These are phyloP conservation scores for Drepanosiphum platanoidis DNA, from an alignment of 2,888 invertebrate species.

Conservation along the genomic window DNA sequence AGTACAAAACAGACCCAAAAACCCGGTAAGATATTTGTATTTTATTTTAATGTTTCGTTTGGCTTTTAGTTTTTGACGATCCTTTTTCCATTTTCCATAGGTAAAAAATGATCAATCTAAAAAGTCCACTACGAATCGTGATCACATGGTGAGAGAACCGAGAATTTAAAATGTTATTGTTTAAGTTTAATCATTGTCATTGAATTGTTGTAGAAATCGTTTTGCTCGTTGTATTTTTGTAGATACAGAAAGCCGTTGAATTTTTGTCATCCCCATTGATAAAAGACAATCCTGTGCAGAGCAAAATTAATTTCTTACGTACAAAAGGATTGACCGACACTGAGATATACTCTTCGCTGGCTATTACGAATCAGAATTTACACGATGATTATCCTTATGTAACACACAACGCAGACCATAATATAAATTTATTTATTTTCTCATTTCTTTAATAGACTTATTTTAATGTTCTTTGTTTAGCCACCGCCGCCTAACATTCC, in stretches of 20 bases:
- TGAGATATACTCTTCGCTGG: slow-evolving; percentile 35
- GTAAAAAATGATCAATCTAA: not conserved
- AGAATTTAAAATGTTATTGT: not conserved
- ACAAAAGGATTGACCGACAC: slow-evolving; percentile 26
- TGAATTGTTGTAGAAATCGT: not conserved
- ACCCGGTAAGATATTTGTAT: not conserved
- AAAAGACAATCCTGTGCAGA: not conserved
- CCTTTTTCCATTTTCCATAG: not conserved
- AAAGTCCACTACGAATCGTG: not conserved
- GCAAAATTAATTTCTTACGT: slow-evolving; percentile 22
- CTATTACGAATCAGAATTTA: not conserved
- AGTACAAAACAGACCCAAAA: not conserved
- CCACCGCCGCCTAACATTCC: not conserved
- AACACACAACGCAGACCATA: too few relatives aligned
- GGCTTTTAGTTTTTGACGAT: not conserved
- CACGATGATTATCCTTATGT: too few relatives aligned
- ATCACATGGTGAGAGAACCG: not conserved
- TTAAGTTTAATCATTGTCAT: too few relatives aligned
- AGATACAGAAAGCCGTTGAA: slow-evolving; percentile 41
- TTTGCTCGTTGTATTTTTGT: not conserved
- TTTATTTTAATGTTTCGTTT: not conserved
- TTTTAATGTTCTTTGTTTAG: not conserved
- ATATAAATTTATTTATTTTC: too few relatives aligned
- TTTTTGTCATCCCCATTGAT: not conserved
- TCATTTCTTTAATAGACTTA: not conserved